A percentile compares a stretch with the other conserved stretches of the same genome.
These are phyloP conservation scores for Aproaerema taeniolella DNA, from an alignment of 2,888 invertebrate genomes.

Conservation along the genomic window DNA sequence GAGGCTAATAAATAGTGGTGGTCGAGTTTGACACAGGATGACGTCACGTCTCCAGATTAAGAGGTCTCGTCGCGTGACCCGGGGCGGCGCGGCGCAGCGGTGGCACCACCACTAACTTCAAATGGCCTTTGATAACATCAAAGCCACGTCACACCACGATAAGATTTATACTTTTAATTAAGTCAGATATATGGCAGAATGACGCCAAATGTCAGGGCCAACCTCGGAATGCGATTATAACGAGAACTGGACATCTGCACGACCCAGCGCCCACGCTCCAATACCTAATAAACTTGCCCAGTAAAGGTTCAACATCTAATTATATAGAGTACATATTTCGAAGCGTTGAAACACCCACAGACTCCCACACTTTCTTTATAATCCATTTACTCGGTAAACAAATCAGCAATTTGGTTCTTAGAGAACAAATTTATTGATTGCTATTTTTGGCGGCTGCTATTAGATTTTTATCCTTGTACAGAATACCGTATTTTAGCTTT, in stretches of 20 bases:
- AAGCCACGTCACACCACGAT: slow-evolving; percentile 12
- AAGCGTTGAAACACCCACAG: not conserved
- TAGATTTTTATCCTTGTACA: too few species aligned
- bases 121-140: slow-evolving; percentile 13
- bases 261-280: not conserved
- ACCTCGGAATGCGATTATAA: slow-evolving; percentile 18
- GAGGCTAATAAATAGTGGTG: too few species aligned
- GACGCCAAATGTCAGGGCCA: slow-evolving; percentile 19
- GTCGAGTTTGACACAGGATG: too few species aligned
- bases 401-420: slow-evolving; percentile 1
- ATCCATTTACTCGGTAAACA: not conserved
- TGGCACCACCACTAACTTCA: slow-evolving; percentile 6
- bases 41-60: slow-evolving; percentile 28
- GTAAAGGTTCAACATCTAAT: not conserved
- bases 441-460: not conserved
- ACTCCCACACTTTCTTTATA: slow-evolving; percentile 1
- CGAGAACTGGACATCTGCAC: slow-evolving; percentile 13
- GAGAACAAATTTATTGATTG: not conserved
- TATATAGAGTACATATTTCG: not conserved
- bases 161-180: slow-evolving; percentile 12
- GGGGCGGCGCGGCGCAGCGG: slow-evolving; percentile 7
- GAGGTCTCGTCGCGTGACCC: slow-evolving; percentile 31
- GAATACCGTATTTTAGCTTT: too few species aligned
- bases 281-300: not conserved
- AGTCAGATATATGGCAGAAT: slow-evolving; percentile 12